phyloP scores from a whole-genome alignment of 2,797 vertebrate species.

The Kryptopterus vitreolus region DNA sequence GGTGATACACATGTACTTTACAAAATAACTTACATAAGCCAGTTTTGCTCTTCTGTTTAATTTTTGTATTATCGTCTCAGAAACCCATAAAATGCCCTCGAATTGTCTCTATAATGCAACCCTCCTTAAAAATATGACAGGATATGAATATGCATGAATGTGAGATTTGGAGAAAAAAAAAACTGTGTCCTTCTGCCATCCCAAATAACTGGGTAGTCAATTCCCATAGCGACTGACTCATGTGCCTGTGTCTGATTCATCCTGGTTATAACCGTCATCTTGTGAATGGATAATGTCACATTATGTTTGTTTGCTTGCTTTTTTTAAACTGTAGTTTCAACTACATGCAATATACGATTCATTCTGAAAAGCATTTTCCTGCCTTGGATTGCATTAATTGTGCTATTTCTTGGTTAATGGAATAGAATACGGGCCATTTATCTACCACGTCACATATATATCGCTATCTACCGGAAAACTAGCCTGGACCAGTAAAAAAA shows the following conservation, averaged over 20 bases:
- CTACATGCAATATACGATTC: not conserved
- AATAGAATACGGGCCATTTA: not conserved
- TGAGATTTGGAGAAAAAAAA: slow-evolving; percentile 6
- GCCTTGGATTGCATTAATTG: not conserved
- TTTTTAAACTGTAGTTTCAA: not conserved
- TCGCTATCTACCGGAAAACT: not conserved
- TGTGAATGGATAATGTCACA: not conserved
- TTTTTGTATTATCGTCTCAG: not conserved
- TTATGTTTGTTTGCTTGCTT: not conserved
- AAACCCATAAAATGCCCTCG: not conserved
- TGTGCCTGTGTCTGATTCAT: not conserved
- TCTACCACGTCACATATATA: not conserved
- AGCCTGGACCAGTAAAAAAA: not conserved
- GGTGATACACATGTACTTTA: not conserved
- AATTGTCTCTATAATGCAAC: not conserved
- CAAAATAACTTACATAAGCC: not conserved
- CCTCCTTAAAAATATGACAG: slow-evolving; percentile 1
- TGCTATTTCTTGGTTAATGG: not conserved
- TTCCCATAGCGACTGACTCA: not conserved
- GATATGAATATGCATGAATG: slow-evolving; percentile 9
- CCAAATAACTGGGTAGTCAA: not conserved
- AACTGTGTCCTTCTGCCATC: not conserved
- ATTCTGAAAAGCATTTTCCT: not conserved
- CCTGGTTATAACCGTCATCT: not conserved
- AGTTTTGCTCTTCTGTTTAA: not conserved